Base-by-base conservation (phyloP, 2,797 vertebrate species). In the Neoniphon sammara region DNA sequence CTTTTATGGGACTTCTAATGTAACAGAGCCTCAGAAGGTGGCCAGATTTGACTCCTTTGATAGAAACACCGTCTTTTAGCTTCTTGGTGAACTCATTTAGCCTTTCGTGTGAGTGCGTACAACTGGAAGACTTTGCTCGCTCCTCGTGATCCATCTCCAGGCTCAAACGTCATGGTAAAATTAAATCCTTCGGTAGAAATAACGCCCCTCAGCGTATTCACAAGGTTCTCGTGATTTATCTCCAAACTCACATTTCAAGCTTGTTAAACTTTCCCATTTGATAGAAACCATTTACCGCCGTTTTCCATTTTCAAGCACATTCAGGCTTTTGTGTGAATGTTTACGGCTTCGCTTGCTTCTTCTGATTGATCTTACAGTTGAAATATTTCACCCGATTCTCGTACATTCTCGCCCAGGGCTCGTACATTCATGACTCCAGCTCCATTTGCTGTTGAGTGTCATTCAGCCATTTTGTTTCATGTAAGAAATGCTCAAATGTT, bases 401-500 rank as follows among this genome's bases (percentile, higher is more conserved):
- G 8, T 34, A 30, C 17, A 34, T 60, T 60, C 11, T n/a, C n/a
- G n/a, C 25, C 11, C n/a, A 56, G 36, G 15, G 15, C 12, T 39
- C 11, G 9, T n/a, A 30, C 17, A 34, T 60, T 60, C 11, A 42
- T 20, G 36, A 2, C 5, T 42, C 11, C 18, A 34, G 47, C n/a
- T 23, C 36, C 7, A 7, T 15, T 39, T 20, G 17, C 23, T n/a
- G 17, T 14, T 57, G 39, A 31, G 39, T 23, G 27, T 31, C 53
- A 18, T 52, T 54, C 15, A 53, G 15, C 12, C 39, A 47, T 62
- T 20, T n/a, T 6, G 8, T 7, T 14, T 23, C 57, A 68, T 62
- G 53, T 54, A 10, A 34, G 54, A 10, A 77, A 70, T 50, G 57
- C 21, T 54, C 7, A 14, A 17, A 39, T 63, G 50, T 75, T 78